These are phyloP conservation scores for Arenaria interpres DNA, from an alignment of 2,113 vertebrate species.

Conservation along the genomic window DNA sequence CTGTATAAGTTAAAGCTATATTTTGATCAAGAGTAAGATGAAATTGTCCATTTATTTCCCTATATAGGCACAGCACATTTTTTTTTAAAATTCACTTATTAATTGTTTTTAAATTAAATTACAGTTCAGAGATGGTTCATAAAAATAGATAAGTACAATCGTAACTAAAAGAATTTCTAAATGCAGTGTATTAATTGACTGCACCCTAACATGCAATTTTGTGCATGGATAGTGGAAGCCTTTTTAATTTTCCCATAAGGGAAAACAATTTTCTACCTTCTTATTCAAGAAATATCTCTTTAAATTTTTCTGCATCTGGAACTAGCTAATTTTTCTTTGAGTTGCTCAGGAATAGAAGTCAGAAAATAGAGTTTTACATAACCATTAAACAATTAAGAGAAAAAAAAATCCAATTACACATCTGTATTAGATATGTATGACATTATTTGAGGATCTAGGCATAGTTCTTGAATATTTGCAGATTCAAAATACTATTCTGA, in stretches of 20 bases:
- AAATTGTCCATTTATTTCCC: not conserved
- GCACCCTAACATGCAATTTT: not conserved
- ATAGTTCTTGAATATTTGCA: not conserved
- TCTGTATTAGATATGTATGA: not conserved
- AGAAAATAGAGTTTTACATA: not conserved
- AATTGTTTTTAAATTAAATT: not conserved
- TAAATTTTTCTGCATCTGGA: not conserved
- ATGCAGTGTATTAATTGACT: not conserved
- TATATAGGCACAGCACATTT: fast-evolving
- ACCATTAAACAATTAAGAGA: not conserved
- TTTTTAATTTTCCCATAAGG: not conserved
- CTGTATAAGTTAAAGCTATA: not conserved
- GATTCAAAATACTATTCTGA: not conserved
- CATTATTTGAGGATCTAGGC: not conserved
- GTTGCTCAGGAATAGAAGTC: not conserved
- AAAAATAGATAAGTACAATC: not conserved
- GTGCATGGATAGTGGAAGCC: not conserved
- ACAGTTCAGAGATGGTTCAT: not conserved
- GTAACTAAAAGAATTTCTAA: not conserved
- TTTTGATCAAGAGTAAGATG: not conserved
- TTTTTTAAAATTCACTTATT: not conserved
- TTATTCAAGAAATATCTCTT: not conserved
- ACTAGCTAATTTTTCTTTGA: not conserved
- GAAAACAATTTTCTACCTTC: not conserved
- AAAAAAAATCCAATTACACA: not conserved